These are phyloP conservation scores for Desmodus rotundus DNA, from an alignment of 2,113 vertebrate genomes.

Conservation along the genomic window DNA sequence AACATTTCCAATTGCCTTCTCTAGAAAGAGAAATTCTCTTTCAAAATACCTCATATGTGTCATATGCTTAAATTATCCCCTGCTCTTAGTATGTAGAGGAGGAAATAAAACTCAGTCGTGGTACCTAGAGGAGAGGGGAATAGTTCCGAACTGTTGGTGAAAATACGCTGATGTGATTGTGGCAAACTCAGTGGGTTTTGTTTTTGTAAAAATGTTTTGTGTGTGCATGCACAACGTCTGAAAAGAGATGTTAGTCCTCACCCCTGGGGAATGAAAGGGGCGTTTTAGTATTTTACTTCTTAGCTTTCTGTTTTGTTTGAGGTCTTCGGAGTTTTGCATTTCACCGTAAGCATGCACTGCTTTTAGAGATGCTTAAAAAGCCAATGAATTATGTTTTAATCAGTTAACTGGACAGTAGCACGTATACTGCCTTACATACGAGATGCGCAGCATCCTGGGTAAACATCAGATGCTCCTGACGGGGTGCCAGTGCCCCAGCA, in stretches of 20 bases:
- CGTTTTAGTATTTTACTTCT: not conserved
- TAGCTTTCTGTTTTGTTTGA: not conserved
- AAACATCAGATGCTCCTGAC: not conserved
- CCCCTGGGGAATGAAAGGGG: not conserved
- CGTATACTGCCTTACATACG: not conserved
- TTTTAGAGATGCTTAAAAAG: not conserved
- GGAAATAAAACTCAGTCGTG: not conserved
- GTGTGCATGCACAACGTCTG: not conserved
- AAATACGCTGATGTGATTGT: not conserved
- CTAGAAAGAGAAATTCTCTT: not conserved
- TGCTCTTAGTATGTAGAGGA: not conserved
- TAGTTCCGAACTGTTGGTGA: not conserved
- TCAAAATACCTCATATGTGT: not conserved
- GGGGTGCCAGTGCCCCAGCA: not conserved
- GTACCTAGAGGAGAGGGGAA: not conserved
- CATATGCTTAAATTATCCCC: not conserved
- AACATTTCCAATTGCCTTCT: conserved; percentile 6
- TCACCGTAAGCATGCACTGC: not conserved
- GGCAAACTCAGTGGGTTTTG: not conserved
- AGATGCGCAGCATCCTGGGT: not conserved
- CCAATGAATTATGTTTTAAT: not conserved
- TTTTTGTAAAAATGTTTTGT: not conserved
- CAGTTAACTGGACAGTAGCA: not conserved
- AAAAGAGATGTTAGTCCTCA: not conserved
- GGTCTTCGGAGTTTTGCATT: conserved; percentile 23